Evolutionary conservation across 2,888 invertebrate genomes (phyloP), one percentile per base, ranked within the genome.

Genomic region (Ommatoiulus sabulosus): DNA sequence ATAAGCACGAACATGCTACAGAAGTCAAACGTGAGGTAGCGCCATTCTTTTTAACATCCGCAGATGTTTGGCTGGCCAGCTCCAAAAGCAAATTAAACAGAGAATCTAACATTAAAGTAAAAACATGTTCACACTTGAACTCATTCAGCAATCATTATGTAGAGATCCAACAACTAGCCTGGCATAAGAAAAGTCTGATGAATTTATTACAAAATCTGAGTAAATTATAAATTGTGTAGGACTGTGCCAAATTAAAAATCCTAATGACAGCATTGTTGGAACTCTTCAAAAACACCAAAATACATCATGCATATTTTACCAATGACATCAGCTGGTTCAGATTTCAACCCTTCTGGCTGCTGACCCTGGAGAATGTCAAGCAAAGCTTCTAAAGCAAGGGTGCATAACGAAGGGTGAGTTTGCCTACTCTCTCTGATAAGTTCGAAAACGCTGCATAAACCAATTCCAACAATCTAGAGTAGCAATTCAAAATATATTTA

Each of bases 401-500:
- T 96, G 93, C 99, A 99, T 88, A 99, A 94, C 89, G 94, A 94
- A 1, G 98, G 96, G 93, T 98, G 97, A 20, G 95, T 94, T 88
- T 94, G 94, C 89, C 97, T 94, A 88, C 98, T 97, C 92, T 98
- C 97, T 89, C 96, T 95, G 91, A 99, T 96, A 63, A 99, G 94
- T 91, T 98, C 96, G 93, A 99, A 98, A 5, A 99, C 96, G 90
- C 97, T 96, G 89, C 92, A 92, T 84, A 94, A 91, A 5, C 94
- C 94, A 87, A 94, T 92, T 5, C 93, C 93, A 88, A 94, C 93
- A 89, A 91, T 91, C 91, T 91, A 89, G 46, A 91, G 88, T 89
- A 91, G 97, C 97, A 99, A 94, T 91, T 98, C 96, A 93, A 99
- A 98, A n/a, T n/a, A n/a, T n/a, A n/a, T n/a, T n/a, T n/a, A n/a